These are phyloP conservation scores for Ophion ellenae DNA, from an alignment of 2,888 invertebrate species.

Conservation along the genomic window DNA sequence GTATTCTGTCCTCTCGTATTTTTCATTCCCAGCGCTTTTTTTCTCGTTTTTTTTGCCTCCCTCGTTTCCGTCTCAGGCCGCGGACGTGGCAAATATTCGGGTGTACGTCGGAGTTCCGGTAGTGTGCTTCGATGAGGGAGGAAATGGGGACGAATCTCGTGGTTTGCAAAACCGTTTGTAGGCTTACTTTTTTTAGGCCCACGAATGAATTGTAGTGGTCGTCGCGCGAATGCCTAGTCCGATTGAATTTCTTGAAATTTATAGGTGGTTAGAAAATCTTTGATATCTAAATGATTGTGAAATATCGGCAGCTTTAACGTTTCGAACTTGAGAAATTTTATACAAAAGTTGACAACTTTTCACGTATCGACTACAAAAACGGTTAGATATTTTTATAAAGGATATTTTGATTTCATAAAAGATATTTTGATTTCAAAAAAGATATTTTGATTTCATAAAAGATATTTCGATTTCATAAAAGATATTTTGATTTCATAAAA, in stretches of 20 bases:
- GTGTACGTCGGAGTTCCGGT: not conserved
- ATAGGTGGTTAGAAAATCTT: not conserved
- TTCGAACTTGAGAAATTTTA: not conserved
- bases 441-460: too few relatives aligned
- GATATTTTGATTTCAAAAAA: too few relatives aligned
- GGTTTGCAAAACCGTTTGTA: constrained; percentile 11
- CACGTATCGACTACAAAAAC: too few relatives aligned
- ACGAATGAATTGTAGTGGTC: not conserved
- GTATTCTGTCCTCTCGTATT: constrained; percentile 55
- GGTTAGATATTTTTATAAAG: too few relatives aligned
- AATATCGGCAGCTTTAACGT: not conserved
- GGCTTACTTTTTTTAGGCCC: not conserved
- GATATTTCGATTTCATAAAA: too few relatives aligned
- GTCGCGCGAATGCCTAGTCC: not conserved
- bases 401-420: too few relatives aligned
- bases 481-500: too few relatives aligned
- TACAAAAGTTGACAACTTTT: too few relatives aligned
- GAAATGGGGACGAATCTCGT: constrained; percentile 17
- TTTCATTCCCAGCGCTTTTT: constrained; percentile 50
- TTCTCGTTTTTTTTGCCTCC: constrained; percentile 16
- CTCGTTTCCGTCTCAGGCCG: constrained; percentile 28
- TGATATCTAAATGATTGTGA: not conserved
- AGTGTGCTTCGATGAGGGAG: not conserved
- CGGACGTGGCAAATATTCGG: constrained; percentile 32
- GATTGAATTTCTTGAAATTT: not conserved